phyloP scores from a whole-genome alignment of 2,113 vertebrate genomes.

The Steatornis caripensis region DNA sequence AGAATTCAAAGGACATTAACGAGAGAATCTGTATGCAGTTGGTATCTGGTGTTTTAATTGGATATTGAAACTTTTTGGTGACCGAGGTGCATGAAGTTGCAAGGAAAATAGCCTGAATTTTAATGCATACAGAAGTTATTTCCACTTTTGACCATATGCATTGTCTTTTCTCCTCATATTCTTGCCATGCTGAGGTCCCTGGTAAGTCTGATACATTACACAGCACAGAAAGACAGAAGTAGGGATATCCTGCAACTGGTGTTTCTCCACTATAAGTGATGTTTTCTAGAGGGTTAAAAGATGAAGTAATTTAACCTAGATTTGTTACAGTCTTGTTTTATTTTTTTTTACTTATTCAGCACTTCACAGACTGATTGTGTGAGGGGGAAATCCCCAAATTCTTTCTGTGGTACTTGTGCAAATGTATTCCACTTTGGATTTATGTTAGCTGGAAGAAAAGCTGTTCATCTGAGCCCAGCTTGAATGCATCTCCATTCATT shows the following conservation, averaged over 20 bases:
- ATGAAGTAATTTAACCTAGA: fast-evolving
- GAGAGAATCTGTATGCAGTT: not conserved
- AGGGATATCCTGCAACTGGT: not conserved
- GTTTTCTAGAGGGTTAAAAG: not conserved
- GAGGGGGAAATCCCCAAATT: not conserved
- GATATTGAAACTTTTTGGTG: not conserved
- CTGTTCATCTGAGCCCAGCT: not conserved
- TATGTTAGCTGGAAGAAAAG: not conserved
- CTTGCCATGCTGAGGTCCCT: not conserved
- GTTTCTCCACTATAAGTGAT: not conserved
- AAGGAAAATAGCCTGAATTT: not conserved
- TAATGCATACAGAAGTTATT: not conserved
- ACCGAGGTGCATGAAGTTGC: not conserved
- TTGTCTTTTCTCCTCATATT: not conserved
- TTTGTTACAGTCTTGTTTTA: not conserved
- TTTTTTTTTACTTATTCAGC: not conserved
- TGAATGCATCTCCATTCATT: not conserved
- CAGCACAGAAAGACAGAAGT: fast-evolving
- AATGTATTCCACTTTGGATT: not conserved
- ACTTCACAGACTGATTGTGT: not conserved
- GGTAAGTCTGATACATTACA: fast-evolving
- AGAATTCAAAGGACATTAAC: not conserved
- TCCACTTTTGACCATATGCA: not conserved
- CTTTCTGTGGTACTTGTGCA: not conserved
- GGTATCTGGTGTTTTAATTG: not conserved